Conservation (phyloP, 1,140 invertebrate species). For the Eueides isabella region DNA sequence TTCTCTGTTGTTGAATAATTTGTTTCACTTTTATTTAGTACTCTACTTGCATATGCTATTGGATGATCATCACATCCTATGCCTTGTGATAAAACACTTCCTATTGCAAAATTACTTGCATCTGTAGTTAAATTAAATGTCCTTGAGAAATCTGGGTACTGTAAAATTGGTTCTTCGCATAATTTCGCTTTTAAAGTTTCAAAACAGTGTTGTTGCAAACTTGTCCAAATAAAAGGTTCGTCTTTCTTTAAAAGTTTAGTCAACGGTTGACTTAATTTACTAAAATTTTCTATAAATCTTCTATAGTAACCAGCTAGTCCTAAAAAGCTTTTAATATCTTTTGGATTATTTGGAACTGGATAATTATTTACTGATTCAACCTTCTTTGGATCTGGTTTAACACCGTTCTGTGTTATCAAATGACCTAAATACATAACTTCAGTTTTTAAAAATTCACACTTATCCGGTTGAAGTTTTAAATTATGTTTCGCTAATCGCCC, state of each 20-base stretch:
- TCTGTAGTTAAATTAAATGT: constrained; percentile 27
- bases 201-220: constrained; percentile 25
- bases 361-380: constrained; percentile 8
- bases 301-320: no score
- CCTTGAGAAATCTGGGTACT: constrained; percentile 27
- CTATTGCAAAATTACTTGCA: constrained; percentile 29
- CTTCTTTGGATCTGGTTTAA: constrained; percentile 10
- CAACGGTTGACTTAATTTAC: constrained; percentile 4
- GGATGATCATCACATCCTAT: no score
- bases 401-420: not conserved
- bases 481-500: no score
- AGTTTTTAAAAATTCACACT: no score
- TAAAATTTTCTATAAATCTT: constrained; percentile 20
- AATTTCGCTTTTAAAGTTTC: constrained; percentile 22
- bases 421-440: no score
- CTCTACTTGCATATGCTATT: constrained; percentile 37
- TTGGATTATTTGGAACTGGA: constrained; percentile 14
- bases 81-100: constrained; percentile 30
- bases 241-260: no score
- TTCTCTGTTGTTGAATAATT: constrained; percentile 37
- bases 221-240: not conserved
- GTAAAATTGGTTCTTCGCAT: constrained; percentile 21
- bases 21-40: constrained; percentile 31
- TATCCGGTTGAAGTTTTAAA: no score
- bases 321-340: constrained; percentile 21